These are phyloP conservation scores for Sphenodon punctatus DNA, from an alignment of 2,797 vertebrate species.

Conservation along the genomic window DNA sequence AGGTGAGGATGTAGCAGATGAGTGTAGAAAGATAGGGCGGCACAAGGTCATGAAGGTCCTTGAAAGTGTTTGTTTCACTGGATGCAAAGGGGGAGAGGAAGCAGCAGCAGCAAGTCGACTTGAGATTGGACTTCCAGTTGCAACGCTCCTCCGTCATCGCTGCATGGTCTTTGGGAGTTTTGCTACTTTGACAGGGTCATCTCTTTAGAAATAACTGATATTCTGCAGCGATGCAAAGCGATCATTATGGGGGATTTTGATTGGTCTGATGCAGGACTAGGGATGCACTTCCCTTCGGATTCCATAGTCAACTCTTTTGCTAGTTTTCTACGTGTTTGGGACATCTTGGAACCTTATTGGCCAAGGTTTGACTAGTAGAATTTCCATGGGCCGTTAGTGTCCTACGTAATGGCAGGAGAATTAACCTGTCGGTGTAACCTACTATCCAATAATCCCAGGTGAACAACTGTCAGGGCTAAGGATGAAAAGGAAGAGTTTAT, in stretches of 20 bases:
- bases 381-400: constrained; percentile 22
- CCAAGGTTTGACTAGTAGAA: rapidly evolving
- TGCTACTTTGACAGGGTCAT: constrained; percentile 58
- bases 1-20: too few relatives aligned
- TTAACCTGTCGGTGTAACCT: too few relatives aligned
- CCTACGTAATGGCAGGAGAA: too few relatives aligned
- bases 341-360: not conserved
- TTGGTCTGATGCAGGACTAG: not conserved
- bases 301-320: not conserved
- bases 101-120: too few relatives aligned
- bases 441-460: not conserved
- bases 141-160: constrained; percentile 36
- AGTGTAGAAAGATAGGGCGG: too few relatives aligned
- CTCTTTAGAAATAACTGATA: constrained; percentile 59
- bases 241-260: constrained; percentile 47
- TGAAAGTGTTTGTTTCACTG: too few relatives aligned
- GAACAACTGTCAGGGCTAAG: too few relatives aligned
- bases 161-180: constrained; percentile 53
- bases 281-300: not conserved
- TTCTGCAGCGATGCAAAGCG: constrained; percentile 59
- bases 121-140: constrained; percentile 21
- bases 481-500: too few relatives aligned
- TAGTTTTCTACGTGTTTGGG: not conserved
- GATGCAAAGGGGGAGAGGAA: too few relatives aligned
- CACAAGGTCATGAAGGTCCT: too few relatives aligned